Evolutionary conservation across 2,113 vertebrate species (phyloP).

Genomic region (Corythaeola cristata): DNA sequence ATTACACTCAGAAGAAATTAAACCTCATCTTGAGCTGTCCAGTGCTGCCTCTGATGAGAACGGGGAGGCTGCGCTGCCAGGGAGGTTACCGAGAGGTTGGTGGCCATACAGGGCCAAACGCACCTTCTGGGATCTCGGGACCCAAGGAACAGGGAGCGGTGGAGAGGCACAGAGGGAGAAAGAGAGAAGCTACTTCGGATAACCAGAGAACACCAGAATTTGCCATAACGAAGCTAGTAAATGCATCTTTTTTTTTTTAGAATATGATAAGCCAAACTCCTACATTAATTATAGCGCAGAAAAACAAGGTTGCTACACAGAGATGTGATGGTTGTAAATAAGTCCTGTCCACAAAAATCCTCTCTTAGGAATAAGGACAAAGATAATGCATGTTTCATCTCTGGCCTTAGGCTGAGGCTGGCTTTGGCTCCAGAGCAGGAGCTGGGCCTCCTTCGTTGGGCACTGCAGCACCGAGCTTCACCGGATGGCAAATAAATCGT

Average conservation of each 20-base stretch:
- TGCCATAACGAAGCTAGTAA: slow-evolving; percentile 8
- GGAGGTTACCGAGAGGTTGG: slow-evolving; percentile 74
- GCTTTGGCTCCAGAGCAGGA: not conserved
- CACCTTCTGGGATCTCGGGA: slow-evolving; percentile 36
- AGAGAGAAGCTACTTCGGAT: not conserved
- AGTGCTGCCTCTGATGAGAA: slow-evolving; percentile 59
- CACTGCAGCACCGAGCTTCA: not conserved
- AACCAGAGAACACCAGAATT: not conserved
- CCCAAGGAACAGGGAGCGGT: not conserved
- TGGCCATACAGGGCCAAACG: slow-evolving; percentile 30
- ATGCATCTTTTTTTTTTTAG: slow-evolving; percentile 35
- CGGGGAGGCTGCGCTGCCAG: slow-evolving; percentile 37
- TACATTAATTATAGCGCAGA: slow-evolving; percentile 11
- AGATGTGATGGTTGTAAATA: slow-evolving; percentile 18
- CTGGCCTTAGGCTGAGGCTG: not conserved
- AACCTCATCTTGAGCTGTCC: slow-evolving; percentile 73
- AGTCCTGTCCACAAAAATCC: not conserved
- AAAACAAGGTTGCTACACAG: slow-evolving; percentile 27
- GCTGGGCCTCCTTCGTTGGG: not conserved
- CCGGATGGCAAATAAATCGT: too few species aligned
- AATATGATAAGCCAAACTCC: slow-evolving; percentile 3
- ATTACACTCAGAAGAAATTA: slow-evolving; percentile 79
- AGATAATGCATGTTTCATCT: not conserved
- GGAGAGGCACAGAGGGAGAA: not conserved
- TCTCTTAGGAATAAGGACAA: not conserved